Evolutionary conservation across 1,140 invertebrate species (phyloP).

Genomic region (Drosophila virilis): DNA sequence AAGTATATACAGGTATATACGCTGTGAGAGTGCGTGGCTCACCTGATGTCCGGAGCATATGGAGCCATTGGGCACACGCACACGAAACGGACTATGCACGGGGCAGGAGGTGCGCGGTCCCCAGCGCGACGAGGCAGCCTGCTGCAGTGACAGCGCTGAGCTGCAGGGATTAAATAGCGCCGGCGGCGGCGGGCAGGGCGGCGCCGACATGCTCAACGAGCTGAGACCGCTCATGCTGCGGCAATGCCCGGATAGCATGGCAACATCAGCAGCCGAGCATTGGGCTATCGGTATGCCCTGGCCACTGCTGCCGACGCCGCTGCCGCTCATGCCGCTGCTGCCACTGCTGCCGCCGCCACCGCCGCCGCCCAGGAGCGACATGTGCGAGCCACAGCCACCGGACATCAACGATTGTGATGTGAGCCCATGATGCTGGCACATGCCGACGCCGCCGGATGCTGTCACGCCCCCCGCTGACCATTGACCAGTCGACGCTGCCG

Average conservation of each 20-base stretch:
- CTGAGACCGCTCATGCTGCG: slow-evolving; percentile 79
- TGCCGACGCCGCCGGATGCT: slow-evolving; percentile 60
- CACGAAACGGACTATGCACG: slow-evolving; percentile 87
- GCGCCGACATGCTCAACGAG: slow-evolving; percentile 68
- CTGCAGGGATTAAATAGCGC: slow-evolving; percentile 84
- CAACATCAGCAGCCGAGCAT: slow-evolving; percentile 58
- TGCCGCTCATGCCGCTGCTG: slow-evolving; percentile 66
- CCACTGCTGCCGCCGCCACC: slow-evolving; percentile 68
- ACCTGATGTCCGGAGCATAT: slow-evolving; percentile 85
- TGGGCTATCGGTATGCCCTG: slow-evolving; percentile 55
- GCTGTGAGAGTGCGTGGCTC: slow-evolving; percentile 47
- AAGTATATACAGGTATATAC: not conserved
- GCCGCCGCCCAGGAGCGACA: slow-evolving; percentile 74
- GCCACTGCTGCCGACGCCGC: slow-evolving; percentile 74
- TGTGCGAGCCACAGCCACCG: slow-evolving; percentile 83
- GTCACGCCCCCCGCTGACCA: slow-evolving; percentile 75
- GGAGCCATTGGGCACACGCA: slow-evolving; percentile 86
- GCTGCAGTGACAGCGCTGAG: slow-evolving; percentile 74
- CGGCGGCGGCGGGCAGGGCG: slow-evolving; percentile 78
- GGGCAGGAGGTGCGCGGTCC: slow-evolving; percentile 85
- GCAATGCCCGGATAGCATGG: slow-evolving; percentile 66
- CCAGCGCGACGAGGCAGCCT: slow-evolving; percentile 76
- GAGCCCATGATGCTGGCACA: slow-evolving; percentile 79
- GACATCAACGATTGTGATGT: slow-evolving; percentile 83
- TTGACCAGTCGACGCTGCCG: slow-evolving; percentile 55